These are phyloP conservation scores for Anolis apletophallus DNA, from an alignment of 2,797 vertebrate genomes.

Conservation along the genomic window DNA sequence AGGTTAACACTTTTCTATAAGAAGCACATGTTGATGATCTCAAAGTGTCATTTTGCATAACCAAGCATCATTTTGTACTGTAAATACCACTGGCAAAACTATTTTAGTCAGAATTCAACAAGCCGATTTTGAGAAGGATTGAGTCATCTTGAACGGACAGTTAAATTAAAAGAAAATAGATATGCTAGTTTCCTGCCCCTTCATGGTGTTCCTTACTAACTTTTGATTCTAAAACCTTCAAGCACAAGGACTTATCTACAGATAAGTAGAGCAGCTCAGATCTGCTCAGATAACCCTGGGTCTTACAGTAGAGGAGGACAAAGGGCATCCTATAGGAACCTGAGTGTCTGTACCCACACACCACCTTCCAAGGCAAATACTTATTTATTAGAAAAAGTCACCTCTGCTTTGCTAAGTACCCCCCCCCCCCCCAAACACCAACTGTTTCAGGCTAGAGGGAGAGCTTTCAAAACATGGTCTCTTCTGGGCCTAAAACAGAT, in stretches of 20 bases:
- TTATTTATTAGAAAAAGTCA: no score
- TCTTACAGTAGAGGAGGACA: not conserved
- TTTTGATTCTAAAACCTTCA: not conserved
- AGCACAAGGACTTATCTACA: not conserved
- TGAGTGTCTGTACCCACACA: no score
- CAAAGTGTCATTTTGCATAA: not conserved
- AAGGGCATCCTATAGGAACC: not conserved
- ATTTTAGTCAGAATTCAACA: not conserved
- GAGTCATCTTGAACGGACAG: not conserved
- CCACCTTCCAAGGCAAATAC: no score
- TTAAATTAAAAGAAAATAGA: not conserved
- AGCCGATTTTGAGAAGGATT: not conserved
- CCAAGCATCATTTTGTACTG: not conserved
- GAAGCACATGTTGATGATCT: not conserved
- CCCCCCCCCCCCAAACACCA: no score
- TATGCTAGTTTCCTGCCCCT: not conserved
- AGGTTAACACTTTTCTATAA: rapidly evolving
- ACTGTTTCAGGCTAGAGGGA: no score
- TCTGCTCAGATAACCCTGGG: not conserved
- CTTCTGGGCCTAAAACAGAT: no score
- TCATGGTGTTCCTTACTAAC: not conserved
- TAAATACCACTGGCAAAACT: not conserved
- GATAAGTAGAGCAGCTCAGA: not conserved
- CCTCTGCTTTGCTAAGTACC: no score
- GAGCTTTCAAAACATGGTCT: no score